Conservation (phyloP, 2,888 invertebrate genomes). For the Drosophila nr. perissopoda region DNA sequence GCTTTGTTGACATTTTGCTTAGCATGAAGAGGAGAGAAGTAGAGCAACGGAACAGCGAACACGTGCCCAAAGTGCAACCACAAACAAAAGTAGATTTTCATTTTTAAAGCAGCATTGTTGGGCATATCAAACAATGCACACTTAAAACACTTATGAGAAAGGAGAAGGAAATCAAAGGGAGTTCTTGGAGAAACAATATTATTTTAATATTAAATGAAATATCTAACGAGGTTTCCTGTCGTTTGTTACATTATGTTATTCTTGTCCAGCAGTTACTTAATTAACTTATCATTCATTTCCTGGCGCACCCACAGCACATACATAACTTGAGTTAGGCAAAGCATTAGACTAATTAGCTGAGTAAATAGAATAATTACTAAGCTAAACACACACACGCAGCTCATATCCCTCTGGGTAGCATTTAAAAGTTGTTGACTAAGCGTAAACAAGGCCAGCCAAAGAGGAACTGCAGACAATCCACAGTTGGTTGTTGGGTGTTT, state of each 20-base stretch:
- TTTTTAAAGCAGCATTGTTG: slow-evolving; percentile 1
- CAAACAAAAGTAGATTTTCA: slow-evolving; percentile 8
- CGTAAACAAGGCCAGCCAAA: slow-evolving; percentile 56
- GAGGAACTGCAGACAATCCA: slow-evolving; percentile 54
- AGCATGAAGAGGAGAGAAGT: slow-evolving; percentile 2
- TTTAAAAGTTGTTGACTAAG: slow-evolving; percentile 56
- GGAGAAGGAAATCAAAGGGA: neutral
- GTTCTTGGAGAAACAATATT: neutral
- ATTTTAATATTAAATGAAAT: neutral
- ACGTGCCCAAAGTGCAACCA: slow-evolving; percentile 53
- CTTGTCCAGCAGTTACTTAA: slow-evolving; percentile 9
- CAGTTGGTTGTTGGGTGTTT: slow-evolving; percentile 68
- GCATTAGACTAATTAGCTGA: slow-evolving; percentile 64
- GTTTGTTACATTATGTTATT: neutral
- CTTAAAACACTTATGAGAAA: neutral
- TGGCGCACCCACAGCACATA: slow-evolving; percentile 37
- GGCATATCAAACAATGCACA: neutral
- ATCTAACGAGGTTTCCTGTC: neutral
- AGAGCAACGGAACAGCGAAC: slow-evolving; percentile 10
- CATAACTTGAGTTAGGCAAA: slow-evolving; percentile 25
- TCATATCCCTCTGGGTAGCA: slow-evolving; percentile 38
- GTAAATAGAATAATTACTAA: slow-evolving; percentile 52
- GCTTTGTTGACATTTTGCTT: slow-evolving; percentile 69
- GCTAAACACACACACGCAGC: slow-evolving; percentile 30
- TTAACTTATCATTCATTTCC: slow-evolving; percentile 25